A percentile compares a stretch with the other conserved stretches of the same genome.
Evolutionary conservation across 2,113 vertebrate species (phyloP).

Genomic region (Bos javanicus): DNA sequence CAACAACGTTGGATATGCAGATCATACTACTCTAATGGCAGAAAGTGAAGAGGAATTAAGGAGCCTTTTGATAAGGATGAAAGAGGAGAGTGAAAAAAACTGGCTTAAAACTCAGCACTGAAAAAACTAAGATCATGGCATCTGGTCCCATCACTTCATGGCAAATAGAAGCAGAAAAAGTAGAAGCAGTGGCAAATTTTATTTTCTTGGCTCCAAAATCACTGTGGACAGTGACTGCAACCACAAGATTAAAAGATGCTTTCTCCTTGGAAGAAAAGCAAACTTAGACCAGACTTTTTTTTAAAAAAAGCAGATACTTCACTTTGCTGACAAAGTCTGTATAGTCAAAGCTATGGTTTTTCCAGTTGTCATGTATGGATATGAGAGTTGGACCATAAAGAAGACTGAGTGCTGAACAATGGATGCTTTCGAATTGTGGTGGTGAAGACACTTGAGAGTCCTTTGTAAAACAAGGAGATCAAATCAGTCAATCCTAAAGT

Average conservation of each 20-base stretch:
- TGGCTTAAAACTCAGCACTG: neutral
- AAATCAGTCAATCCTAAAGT: neutral
- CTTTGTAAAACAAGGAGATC: neutral
- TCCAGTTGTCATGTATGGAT: neutral
- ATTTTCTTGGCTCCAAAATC: neutral
- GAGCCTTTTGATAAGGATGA: neutral
- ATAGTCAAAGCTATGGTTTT: neutral
- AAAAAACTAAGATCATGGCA: neutral
- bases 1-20: neutral
- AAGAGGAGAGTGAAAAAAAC: neutral
- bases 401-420: rapidly evolving
- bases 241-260: neutral
- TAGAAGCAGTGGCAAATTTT: neutral
- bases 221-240: neutral
- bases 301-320: neutral
- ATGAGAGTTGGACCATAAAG: neutral
- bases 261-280: neutral
- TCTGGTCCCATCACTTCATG: neutral
- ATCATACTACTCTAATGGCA: neutral
- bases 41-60: neutral
- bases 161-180: neutral
- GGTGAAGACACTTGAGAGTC: neutral
- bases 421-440: neutral
- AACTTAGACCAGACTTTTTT: neutral
- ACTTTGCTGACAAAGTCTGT: neutral